These are phyloP conservation scores for Ophion costatus DNA, from an alignment of 2,888 invertebrate genomes.

Conservation along the genomic window DNA sequence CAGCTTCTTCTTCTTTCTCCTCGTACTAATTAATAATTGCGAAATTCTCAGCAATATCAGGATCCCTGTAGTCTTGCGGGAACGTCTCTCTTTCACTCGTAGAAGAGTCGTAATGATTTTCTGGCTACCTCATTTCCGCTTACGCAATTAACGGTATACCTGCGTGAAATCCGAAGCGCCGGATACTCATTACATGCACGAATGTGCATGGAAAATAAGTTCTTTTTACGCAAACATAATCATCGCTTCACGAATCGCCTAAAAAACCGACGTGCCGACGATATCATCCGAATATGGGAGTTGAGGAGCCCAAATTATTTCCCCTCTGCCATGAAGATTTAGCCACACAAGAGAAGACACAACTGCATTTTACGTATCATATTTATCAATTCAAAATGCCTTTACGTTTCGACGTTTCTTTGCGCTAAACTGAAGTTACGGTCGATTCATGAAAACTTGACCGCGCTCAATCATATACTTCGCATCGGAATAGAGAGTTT, in stretches of 20 bases:
- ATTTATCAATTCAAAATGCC: too few species aligned
- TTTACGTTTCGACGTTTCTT: neutral
- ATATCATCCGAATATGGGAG: too few species aligned
- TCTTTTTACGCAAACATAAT: neutral
- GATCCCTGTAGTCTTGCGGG: slow-evolving; percentile 13
- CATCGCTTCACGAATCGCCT: neutral
- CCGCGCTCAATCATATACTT: neutral
- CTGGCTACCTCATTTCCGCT: slow-evolving; percentile 55
- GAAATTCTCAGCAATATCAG: slow-evolving; percentile 29
- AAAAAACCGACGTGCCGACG: neutral
- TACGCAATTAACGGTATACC: slow-evolving; percentile 39
- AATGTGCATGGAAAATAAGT: neutral
- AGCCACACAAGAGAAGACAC: too few species aligned
- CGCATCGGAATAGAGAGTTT: neutral
- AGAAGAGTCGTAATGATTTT: slow-evolving; percentile 22
- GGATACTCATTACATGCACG: neutral
- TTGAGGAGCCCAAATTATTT: too few species aligned
- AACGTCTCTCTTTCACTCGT: slow-evolving; percentile 2
- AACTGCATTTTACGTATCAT: too few species aligned
- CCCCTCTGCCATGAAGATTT: too few species aligned
- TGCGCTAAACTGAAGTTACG: too few species aligned
- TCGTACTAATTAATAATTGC: slow-evolving; percentile 52
- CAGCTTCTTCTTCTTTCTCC: slow-evolving; percentile 18
- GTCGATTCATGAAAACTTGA: too few species aligned
- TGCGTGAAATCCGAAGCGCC: slow-evolving; percentile 30